Percentiles rank a stretch among this genome's conserved stretches.
Evolutionary conservation across 2,113 vertebrate species (phyloP).

Genomic region (Monarcha castaneiventris): DNA sequence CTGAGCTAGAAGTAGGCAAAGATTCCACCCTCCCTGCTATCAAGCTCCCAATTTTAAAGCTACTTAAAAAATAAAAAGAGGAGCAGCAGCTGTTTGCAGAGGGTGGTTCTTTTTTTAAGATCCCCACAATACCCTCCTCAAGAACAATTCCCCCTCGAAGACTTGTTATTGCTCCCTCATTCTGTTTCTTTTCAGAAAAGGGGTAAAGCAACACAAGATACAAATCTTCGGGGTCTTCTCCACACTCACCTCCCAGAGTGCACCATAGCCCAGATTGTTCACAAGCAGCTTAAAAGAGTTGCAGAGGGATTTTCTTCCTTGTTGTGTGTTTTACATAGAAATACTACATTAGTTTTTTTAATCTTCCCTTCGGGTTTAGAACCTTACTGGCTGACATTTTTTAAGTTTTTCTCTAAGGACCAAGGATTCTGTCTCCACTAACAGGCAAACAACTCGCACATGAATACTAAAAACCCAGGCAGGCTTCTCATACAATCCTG

Average conservation of each 20-base stretch:
- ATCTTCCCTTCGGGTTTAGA: background rate
- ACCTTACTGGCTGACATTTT: background rate
- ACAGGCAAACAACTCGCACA: background rate
- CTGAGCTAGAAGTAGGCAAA: background rate
- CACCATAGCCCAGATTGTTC: background rate
- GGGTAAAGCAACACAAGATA: background rate
- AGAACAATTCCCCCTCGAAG: background rate
- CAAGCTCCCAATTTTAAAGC: slow-evolving; percentile 31
- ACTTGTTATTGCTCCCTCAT: background rate
- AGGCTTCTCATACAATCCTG: background rate
- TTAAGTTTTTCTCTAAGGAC: background rate
- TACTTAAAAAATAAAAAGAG: slow-evolving; percentile 11
- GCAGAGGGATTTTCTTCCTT: background rate
- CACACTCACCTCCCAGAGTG: background rate
- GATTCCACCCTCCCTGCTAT: background rate
- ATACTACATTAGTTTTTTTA: background rate
- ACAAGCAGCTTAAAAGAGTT: background rate
- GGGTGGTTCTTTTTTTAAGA: background rate
- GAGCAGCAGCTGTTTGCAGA: background rate
- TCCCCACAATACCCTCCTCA: background rate
- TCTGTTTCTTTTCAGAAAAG: background rate
- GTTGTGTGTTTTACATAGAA: background rate
- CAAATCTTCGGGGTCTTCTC: background rate
- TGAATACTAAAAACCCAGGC: background rate
- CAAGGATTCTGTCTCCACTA: background rate